Conservation (phyloP, 2,888 invertebrate genomes). For the Polymixis lichenea region DNA sequence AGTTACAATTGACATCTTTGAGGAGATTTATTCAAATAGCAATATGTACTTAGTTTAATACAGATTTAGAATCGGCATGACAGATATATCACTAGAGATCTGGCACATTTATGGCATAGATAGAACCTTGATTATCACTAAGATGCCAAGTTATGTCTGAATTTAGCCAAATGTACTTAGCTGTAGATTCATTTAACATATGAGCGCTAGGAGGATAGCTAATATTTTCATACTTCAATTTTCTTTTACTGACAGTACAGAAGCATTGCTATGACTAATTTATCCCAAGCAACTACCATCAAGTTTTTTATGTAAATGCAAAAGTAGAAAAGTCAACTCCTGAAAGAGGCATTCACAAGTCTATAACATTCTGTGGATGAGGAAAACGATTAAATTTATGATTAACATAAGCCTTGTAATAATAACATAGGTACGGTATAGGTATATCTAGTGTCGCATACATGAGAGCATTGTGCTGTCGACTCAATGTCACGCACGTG, state of each 20-base stretch:
- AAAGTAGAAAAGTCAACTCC: conserved; percentile 13
- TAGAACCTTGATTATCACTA: conserved; percentile 35
- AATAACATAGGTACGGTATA: conserved; percentile 31
- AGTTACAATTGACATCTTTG: conserved; percentile 33
- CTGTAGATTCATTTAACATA: background rate
- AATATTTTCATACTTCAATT: background rate
- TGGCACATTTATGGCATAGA: conserved; percentile 15
- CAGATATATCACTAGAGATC: conserved; percentile 25
- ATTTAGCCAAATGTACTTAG: conserved; percentile 42
- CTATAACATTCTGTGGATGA: conserved; percentile 19
- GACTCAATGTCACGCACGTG: conserved; percentile 83
- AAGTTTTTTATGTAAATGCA: background rate
- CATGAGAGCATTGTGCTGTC: conserved; percentile 68
- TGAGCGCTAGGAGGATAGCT: background rate
- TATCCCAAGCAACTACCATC: conserved; percentile 14
- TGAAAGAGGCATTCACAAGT: conserved; percentile 21
- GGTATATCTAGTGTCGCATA: conserved; percentile 39
- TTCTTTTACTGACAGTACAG: background rate
- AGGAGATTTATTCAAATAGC: conserved; percentile 23
- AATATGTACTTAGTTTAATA: conserved; percentile 17
- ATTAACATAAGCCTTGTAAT: conserved; percentile 41
- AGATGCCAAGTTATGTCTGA: conserved; percentile 53
- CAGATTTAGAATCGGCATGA: conserved; percentile 48
- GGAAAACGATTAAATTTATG: conserved; percentile 47
- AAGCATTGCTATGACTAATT: conserved; percentile 11